Base-by-base conservation (phyloP, 1,140 invertebrate genomes). In the Pseudoatta argentina region DNA sequence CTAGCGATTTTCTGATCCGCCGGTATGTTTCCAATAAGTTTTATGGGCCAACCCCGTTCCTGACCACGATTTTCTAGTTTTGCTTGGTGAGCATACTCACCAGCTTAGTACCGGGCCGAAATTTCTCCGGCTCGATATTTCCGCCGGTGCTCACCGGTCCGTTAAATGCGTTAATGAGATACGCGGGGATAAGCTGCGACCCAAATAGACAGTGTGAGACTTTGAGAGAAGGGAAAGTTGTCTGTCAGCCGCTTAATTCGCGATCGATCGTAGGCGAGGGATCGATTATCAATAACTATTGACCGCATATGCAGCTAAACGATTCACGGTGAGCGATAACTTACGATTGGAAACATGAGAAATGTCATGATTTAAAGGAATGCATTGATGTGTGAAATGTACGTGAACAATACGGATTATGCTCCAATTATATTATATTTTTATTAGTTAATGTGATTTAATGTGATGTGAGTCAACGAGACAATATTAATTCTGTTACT, bases 111-210 rank as follows among this genome's bases (percentile, higher is more conserved):
- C 21, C 21, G 4, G 30, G 18, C 76, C 78, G 18, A 72, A 82
- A 82, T 82, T 82, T 82, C 78, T 72, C 53, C 53, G 34, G 66
- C n/a, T 53, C 14, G 44, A 27, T 8, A 27, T 79, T 51, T 55
- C 30, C 64, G 30, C 8, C 8, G 5, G 12, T n/a, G 53, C 12
- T 44, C 30, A n/a, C 48, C 21, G 27, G 14, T 69, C 53, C 67
- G 79, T 82, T 82, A 73, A 55, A n/a, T 57, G 24, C 39, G 55
- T 82, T 73, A 82, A 82, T 73, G 67, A 82, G 53, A 82, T 73
- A 44, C 34, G 48, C 39, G 39, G 3, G 16, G 66, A 82, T 82
- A 82, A 82, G 53, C 53, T 53, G 21, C 51, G 79, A 73, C 67
- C 79, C 14, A 82, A 34, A 72, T 73, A 73, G 18, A 48, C 67